Percentiles rank a stretch among this genome's conserved stretches.
Conservation (phyloP, 2,888 invertebrate genomes). For the Eudemis profundana region DNA sequence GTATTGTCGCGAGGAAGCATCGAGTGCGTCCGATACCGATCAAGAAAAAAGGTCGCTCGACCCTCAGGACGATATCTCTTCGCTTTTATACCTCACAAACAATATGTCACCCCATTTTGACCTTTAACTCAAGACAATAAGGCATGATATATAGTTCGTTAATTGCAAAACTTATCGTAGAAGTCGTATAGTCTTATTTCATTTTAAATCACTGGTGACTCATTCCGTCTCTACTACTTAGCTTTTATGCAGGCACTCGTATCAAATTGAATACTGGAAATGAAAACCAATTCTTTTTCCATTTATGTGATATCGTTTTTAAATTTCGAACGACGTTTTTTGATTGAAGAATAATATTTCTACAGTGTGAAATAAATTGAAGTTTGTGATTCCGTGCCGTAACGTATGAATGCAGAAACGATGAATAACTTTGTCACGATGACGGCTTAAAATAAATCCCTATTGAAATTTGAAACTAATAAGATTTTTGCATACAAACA, state of each 20-base stretch:
- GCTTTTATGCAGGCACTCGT: constrained; percentile 63
- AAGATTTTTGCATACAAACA: constrained; percentile 71
- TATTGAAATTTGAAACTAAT: constrained; percentile 52
- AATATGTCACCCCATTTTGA: constrained; percentile 50
- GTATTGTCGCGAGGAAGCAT: constrained; percentile 74
- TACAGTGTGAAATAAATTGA: constrained; percentile 42
- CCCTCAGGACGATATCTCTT: constrained; percentile 61
- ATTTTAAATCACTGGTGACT: constrained; percentile 77
- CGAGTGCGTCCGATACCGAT: constrained; percentile 75
- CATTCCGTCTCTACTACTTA: constrained; percentile 66
- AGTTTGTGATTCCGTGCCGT: constrained; percentile 9
- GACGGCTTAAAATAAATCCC: constrained; percentile 43
- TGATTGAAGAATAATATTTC: constrained; percentile 58
- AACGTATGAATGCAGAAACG: constrained; percentile 13
- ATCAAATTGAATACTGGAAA: constrained; percentile 57
- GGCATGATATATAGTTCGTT: constrained; percentile 39
- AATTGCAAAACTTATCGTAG: constrained; percentile 50
- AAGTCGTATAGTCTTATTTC: constrained; percentile 62
- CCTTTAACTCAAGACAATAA: constrained; percentile 52
- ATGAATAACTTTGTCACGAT: constrained; percentile 36
- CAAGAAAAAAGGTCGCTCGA: constrained; percentile 74
- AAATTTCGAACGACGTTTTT: constrained; percentile 27
- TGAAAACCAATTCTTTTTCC: constrained; percentile 45
- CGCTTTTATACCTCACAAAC: constrained; percentile 46
- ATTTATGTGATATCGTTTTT: constrained; percentile 35